Base-by-base conservation (phyloP, 2,888 invertebrate species). In the Hydrotaea diabolus region DNA sequence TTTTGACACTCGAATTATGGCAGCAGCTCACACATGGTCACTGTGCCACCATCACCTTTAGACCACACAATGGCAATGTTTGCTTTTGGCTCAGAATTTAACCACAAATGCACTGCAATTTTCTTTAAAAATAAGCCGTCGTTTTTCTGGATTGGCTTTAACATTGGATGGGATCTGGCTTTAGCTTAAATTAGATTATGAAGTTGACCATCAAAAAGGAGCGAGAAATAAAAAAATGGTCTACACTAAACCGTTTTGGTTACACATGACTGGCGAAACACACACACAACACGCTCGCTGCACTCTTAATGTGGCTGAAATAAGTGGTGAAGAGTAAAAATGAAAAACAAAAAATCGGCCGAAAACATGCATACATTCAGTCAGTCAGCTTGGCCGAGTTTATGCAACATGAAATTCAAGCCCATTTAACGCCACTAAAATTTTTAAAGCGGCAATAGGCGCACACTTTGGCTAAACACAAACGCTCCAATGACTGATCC, bases 321-420 rank as follows among this genome's bases (percentile, higher is more conserved):
- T 81, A 76, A 72, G 78, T 73, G 78, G 82, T 53, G 76, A 79
- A 72, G 79, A 79, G 66, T 19, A 36, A 36, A 64, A 64, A 26
- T 31, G 62, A 62, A 62, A 31, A 62, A 62, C 8, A 62, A 57
- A 57, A 23, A 31, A 64, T 8, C 46, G 11, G 21, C 69, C 43
- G 23, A 69, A 69, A 46, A 23, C 43, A 69, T 69, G 46, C 19
- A 43, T 46, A 17, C 43, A 66, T 17, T 39, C 31, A 7, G 31
- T 39, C 31, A 7, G 31, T 31, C 66, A 43, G 9, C 69, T 69
- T 69, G 46, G 74, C 74, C 69, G 36, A 74, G 82, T 82, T 81
- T 81, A 81, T 85, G 79, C 82, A 85, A 80, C 75, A 74, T 77
- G 85, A 85, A 80, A 80, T 79, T 82, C 75, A 77, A 81, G 71